phyloP scores from a whole-genome alignment of 2,797 vertebrate species.

The Sebastes matsubarae region DNA sequence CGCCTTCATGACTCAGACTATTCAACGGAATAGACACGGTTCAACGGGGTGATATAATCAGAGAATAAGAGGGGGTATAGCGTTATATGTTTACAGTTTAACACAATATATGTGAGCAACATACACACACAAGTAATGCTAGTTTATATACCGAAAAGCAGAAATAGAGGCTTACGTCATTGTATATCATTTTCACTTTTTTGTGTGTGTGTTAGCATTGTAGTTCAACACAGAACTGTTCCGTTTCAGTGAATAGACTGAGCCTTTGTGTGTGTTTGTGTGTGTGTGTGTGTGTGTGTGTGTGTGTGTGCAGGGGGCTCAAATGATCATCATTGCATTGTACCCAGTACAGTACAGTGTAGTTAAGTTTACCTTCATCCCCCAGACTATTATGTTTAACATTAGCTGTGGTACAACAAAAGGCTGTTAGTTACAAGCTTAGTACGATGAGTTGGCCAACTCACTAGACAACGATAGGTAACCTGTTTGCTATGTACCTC shows the following conservation, averaged over 20 bases:
- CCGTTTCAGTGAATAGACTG: slow-evolving; percentile 73
- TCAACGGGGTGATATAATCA: neutral
- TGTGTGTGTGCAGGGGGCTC: slow-evolving; percentile 18
- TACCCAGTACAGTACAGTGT: neutral
- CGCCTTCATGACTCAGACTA: slow-evolving; percentile 80
- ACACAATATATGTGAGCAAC: accelerated
- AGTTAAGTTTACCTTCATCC: neutral
- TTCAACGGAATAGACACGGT: slow-evolving; percentile 48
- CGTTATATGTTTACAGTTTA: neutral
- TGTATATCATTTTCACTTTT: slow-evolving; percentile 66
- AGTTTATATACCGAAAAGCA: neutral
- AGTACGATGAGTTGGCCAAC: slow-evolving; percentile 61
- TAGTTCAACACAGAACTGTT: slow-evolving; percentile 66
- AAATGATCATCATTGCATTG: slow-evolving; percentile 24
- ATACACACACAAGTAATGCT: neutral
- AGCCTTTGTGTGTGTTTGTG: slow-evolving; percentile 52
- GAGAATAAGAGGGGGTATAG: neutral
- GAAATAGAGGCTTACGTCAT: slow-evolving; percentile 32
- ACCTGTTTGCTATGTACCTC: slow-evolving; percentile 75
- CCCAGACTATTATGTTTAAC: neutral
- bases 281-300: slow-evolving; percentile 25
- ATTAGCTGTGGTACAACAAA: neutral
- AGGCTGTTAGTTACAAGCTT: slow-evolving; percentile 24
- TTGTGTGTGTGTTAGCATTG: slow-evolving; percentile 41
- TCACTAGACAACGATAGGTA: neutral